Conservation (phyloP, 2,113 vertebrate species). For the Caracal caracal region DNA sequence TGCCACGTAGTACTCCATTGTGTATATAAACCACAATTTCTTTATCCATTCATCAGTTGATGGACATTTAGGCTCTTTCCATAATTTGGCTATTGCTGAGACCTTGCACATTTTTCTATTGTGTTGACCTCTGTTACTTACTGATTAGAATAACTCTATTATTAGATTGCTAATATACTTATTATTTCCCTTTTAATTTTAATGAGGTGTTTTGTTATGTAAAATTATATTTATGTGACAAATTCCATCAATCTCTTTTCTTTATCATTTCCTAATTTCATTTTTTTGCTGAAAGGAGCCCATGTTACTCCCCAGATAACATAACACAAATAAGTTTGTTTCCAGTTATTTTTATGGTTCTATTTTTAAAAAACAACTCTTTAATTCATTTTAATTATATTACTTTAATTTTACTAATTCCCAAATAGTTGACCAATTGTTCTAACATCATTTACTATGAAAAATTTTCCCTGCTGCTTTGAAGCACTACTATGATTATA, state of each 20-base stretch:
- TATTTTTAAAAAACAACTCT: neutral
- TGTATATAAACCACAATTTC: too few relatives aligned
- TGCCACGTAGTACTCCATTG: too few relatives aligned
- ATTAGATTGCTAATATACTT: neutral
- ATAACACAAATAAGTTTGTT: neutral
- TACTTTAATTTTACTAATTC: neutral
- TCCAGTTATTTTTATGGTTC: neutral
- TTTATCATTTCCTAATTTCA: neutral
- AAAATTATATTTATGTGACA: neutral
- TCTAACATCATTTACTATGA: neutral
- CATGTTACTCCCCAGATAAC: neutral
- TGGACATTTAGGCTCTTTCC: too few relatives aligned
- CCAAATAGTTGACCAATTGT: neutral
- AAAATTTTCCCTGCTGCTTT: neutral
- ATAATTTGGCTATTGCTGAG: too few relatives aligned
- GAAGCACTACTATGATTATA: neutral
- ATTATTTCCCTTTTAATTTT: slow-evolving; percentile 33
- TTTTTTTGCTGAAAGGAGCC: neutral
- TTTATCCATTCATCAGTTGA: too few relatives aligned
- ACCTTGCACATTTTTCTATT: neutral
- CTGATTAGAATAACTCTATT: neutral
- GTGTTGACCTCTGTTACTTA: neutral
- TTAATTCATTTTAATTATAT: neutral
- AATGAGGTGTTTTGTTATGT: neutral
- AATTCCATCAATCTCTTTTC: neutral